Conservation (phyloP, 2,797 vertebrate species). For the Phaenicophaeus curvirostris region DNA sequence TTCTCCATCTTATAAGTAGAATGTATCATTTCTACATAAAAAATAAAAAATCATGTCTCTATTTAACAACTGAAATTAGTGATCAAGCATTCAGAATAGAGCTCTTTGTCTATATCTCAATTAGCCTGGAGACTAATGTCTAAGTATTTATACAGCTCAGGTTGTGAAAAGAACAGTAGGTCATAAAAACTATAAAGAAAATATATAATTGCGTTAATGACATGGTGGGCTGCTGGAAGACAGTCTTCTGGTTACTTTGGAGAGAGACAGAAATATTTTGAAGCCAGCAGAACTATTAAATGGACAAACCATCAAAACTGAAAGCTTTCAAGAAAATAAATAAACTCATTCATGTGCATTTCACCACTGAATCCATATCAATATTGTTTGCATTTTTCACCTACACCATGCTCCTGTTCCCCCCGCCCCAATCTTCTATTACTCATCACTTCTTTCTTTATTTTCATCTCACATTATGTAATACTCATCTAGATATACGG, state of each 20-base stretch:
- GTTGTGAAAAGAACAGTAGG: not conserved
- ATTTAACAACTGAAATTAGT: not conserved
- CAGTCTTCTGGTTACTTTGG: not conserved
- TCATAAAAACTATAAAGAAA: not conserved
- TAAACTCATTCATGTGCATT: not conserved
- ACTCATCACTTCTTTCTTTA: not conserved
- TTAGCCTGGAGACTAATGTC: not conserved
- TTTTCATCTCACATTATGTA: not conserved
- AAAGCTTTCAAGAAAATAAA: not conserved
- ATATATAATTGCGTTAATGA: not conserved
- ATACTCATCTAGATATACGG: not conserved
- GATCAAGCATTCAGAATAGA: not conserved
- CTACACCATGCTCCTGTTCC: not conserved
- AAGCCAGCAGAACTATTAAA: not conserved
- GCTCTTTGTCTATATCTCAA: not conserved
- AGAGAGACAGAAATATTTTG: not conserved
- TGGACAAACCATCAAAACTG: not conserved
- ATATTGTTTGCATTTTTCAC: not conserved
- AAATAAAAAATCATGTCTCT: not conserved
- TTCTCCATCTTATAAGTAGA: not conserved
- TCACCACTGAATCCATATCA: not conserved
- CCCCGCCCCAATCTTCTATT: not conserved
- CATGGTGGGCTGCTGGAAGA: not conserved
- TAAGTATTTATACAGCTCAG: not conserved
- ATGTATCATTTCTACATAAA: not conserved